A percentile compares a stretch with the other conserved stretches of the same genome.
phyloP scores from a whole-genome alignment of 2,113 vertebrate species.

The Dunckerocampus dactyliophorus region DNA sequence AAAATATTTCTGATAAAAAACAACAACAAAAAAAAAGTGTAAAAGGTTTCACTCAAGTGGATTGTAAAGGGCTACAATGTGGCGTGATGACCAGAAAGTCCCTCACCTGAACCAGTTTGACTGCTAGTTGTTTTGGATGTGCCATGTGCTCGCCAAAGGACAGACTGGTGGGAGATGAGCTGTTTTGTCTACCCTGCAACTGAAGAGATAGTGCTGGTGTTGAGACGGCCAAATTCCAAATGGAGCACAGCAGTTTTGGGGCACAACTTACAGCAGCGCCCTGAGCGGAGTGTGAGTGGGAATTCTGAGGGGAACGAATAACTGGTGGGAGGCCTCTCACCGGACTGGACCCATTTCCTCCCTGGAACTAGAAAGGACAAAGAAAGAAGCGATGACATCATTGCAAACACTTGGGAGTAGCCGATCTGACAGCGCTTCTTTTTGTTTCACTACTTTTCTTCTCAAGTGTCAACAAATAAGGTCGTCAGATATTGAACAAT shows the following conservation, averaged over 20 bases:
- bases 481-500: background rate
- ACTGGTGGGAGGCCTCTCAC: constrained; percentile 89
- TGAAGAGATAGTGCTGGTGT: constrained; percentile 9
- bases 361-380: constrained; percentile 81
- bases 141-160: constrained; percentile 93
- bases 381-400: constrained; percentile 25
- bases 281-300: constrained; percentile 94
- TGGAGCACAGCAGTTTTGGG: background rate
- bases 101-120: constrained; percentile 92
- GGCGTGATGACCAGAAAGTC: background rate
- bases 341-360: constrained; percentile 95
- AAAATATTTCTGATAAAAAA: too few relatives aligned
- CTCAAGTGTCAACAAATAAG: constrained; percentile 1
- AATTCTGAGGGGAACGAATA: constrained; percentile 96
- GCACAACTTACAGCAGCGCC: constrained; percentile 78
- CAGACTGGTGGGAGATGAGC: constrained; percentile 93
- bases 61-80: background rate
- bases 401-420: constrained; percentile 13
- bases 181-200: constrained; percentile 92
- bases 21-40: background rate
- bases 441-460: constrained; percentile 4
- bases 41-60: background rate
- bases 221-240: background rate
- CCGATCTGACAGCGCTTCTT: background rate
- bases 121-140: constrained; percentile 90